Evolutionary conservation across 1,140 invertebrate genomes (phyloP).

Genomic region (Hyles euphorbiae): DNA sequence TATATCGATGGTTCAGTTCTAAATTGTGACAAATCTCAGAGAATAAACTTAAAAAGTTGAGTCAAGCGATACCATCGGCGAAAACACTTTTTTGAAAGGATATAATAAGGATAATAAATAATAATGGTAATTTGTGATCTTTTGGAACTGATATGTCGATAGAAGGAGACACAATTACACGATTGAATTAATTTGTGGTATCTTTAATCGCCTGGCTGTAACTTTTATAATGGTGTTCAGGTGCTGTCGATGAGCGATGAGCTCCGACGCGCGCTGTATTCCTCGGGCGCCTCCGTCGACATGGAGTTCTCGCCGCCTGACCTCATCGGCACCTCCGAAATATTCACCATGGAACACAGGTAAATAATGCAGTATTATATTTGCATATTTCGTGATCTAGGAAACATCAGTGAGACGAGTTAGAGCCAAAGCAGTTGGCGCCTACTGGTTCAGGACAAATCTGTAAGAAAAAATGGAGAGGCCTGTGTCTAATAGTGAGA

Average conservation of each 20-base stretch:
- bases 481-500: no score
- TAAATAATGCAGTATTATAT: slow-evolving; percentile 28
- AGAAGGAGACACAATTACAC: no score
- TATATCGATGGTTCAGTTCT: neutral
- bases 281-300: slow-evolving; percentile 86
- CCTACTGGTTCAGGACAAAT: no score
- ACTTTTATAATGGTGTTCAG: slow-evolving; percentile 63
- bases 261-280: slow-evolving; percentile 87
- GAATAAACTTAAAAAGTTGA: no score
- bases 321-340: slow-evolving; percentile 90
- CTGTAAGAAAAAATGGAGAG: no score
- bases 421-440: no score
- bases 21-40: neutral
- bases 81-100: no score
- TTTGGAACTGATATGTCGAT: no score
- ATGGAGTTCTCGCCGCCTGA: slow-evolving; percentile 92
- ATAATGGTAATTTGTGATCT: no score
- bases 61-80: no score
- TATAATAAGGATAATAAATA: no score
- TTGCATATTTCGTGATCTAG: neutral
- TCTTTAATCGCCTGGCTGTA: neutral
- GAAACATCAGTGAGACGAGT: no score
- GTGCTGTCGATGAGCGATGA: slow-evolving; percentile 95
- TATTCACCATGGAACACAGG: slow-evolving; percentile 91
- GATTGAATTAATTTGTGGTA: neutral